phyloP scores from a whole-genome alignment of 53 echinoderm and acorn worm genomes.

The Apostichopus leukothele region DNA sequence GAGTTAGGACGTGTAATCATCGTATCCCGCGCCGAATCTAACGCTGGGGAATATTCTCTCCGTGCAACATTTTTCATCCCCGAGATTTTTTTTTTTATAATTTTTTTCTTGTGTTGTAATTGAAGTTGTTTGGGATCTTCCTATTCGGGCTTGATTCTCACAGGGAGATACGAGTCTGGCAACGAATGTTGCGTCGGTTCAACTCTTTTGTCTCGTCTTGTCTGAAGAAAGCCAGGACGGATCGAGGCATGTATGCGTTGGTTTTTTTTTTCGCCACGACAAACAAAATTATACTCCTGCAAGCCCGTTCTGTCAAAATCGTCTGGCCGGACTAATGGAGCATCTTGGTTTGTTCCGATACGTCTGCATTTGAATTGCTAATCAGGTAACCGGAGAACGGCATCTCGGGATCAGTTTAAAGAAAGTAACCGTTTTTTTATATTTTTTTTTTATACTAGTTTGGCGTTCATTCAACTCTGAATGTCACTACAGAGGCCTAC shows the following conservation, averaged over 20 bases:
- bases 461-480: slow-evolving; percentile 44
- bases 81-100: background rate
- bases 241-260: background rate
- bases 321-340: slow-evolving; percentile 42
- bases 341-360: slow-evolving; percentile 35
- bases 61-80: slow-evolving; percentile 30
- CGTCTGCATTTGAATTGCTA: slow-evolving; percentile 42
- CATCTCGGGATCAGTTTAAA: slow-evolving; percentile 30
- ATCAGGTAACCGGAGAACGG: slow-evolving; percentile 30
- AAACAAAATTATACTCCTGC: slow-evolving; percentile 34
- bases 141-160: slow-evolving; percentile 22
- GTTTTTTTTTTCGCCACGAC: background rate
- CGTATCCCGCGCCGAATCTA: background rate
- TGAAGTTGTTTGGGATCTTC: slow-evolving; percentile 10
- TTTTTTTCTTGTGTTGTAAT: background rate
- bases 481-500: slow-evolving; percentile 6
- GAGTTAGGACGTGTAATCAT: slow-evolving; percentile 31
- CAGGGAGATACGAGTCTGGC: slow-evolving; percentile 12
- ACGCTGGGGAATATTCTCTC: background rate
- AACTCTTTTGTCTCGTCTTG: background rate
- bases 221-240: background rate
- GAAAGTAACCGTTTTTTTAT: slow-evolving; percentile 23
- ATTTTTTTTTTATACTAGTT: background rate
- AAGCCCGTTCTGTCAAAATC: slow-evolving; percentile 23
- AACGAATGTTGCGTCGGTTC: background rate